Conservation (phyloP, 2,888 invertebrate genomes). For the Pheosia gnoma region DNA sequence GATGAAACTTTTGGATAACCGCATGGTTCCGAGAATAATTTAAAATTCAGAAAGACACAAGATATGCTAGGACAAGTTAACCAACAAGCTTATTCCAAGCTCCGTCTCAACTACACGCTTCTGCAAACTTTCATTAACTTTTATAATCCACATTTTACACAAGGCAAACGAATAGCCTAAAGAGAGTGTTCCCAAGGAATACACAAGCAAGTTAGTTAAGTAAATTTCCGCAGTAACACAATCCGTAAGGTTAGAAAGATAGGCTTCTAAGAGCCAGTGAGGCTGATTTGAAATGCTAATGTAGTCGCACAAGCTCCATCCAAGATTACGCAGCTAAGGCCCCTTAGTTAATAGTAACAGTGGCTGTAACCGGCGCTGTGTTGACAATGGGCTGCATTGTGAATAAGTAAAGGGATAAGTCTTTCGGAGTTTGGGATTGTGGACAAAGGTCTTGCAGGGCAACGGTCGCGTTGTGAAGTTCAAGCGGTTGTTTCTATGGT, state of each 20-base stretch:
- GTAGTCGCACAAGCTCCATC: constrained; percentile 51
- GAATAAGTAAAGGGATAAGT: constrained; percentile 43
- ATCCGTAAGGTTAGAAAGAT: constrained; percentile 45
- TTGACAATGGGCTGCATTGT: constrained; percentile 43
- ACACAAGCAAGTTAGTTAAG: constrained; percentile 31
- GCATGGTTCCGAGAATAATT: not conserved
- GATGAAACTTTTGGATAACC: not conserved
- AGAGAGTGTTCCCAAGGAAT: constrained; percentile 16
- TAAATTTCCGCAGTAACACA: constrained; percentile 36
- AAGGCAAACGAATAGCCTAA: constrained; percentile 12
- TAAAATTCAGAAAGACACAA: constrained; percentile 2
- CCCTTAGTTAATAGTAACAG: constrained; percentile 51
- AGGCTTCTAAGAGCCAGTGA: constrained; percentile 41
- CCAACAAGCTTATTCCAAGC: not conserved
- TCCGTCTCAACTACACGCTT: constrained; percentile 2
- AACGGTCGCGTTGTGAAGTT: constrained; percentile 22
- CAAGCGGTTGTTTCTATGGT: not conserved
- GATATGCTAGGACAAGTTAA: not conserved
- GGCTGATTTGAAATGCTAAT: constrained; percentile 63
- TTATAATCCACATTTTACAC: constrained; percentile 22
- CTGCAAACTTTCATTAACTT: constrained; percentile 21
- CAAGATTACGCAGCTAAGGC: constrained; percentile 52
- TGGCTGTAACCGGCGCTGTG: constrained; percentile 36
- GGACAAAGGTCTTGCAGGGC: constrained; percentile 16
- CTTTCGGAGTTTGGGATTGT: constrained; percentile 28